These are phyloP conservation scores for Drosophila affinis DNA, from an alignment of 2,888 invertebrate species.

Conservation along the genomic window DNA sequence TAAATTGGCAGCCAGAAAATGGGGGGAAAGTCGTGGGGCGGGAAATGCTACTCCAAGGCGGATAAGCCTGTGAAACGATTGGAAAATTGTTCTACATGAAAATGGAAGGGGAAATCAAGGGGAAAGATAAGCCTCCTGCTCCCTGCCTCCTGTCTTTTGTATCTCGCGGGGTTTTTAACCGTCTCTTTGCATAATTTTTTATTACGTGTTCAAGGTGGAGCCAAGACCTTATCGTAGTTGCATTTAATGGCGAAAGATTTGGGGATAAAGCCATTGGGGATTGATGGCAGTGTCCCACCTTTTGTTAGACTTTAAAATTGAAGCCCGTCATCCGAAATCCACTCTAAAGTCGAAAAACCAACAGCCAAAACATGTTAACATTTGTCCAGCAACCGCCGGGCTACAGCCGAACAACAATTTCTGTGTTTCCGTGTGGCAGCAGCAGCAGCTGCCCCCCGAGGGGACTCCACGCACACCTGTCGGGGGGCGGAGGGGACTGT, in stretches of 20 bases:
- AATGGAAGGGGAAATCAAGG: constrained; percentile 1
- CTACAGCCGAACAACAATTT: constrained; percentile 37
- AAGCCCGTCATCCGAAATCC: constrained; percentile 18
- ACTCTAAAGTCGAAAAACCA: constrained; percentile 27
- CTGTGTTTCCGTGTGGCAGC: constrained; percentile 7
- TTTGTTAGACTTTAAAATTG: not conserved
- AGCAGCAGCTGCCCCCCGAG: not conserved
- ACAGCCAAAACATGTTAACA: constrained; percentile 52
- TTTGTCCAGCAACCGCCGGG: constrained; percentile 45
- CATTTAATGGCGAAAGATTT: constrained; percentile 7
- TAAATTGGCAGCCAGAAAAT: constrained; percentile 53
- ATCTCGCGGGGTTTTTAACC: constrained; percentile 53
- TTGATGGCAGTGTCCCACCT: not conserved
- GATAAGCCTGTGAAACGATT: constrained; percentile 39
- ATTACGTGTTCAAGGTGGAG: constrained; percentile 22
- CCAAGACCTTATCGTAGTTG: constrained; percentile 8
- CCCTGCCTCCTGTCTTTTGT: constrained; percentile 21
- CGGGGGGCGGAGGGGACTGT: not conserved
- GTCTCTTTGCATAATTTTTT: constrained; percentile 42
- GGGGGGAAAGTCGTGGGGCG: not conserved
- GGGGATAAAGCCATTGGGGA: constrained; percentile 25
- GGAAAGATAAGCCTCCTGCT: constrained; percentile 32
- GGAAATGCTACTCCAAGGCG: too few relatives aligned
- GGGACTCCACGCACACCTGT: constrained; percentile 1
- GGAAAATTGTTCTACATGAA: constrained; percentile 39